Evolutionary conservation across 2,888 invertebrate genomes (phyloP).

Genomic region (Galerucella pusilla): DNA sequence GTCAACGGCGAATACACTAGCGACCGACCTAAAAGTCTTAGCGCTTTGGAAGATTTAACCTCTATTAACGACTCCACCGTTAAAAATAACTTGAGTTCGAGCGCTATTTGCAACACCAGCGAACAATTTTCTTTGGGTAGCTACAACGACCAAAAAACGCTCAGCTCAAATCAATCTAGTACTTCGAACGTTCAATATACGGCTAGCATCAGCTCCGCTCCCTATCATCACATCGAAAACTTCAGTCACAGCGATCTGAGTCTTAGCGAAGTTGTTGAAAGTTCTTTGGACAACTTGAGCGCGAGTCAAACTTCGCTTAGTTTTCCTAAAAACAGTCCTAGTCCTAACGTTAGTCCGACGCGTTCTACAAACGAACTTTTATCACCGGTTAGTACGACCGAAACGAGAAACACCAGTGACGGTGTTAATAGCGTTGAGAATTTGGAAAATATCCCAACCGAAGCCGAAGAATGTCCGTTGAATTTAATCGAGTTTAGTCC

Average conservation of each 20-base stretch:
- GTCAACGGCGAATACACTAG: constrained; percentile 41
- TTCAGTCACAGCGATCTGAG: constrained; percentile 58
- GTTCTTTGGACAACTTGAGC: constrained; percentile 62
- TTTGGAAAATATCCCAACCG: constrained; percentile 34
- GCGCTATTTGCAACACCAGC: constrained; percentile 57
- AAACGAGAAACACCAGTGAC: constrained; percentile 49
- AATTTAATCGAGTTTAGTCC: constrained; percentile 61
- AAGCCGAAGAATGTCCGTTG: constrained; percentile 46
- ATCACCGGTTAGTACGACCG: constrained; percentile 46
- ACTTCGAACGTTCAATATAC: constrained; percentile 58
- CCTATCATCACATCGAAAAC: constrained; percentile 57
- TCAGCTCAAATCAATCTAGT: constrained; percentile 55
- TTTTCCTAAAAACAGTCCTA: constrained; percentile 59
- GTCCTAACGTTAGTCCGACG: constrained; percentile 61
- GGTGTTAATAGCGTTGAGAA: constrained; percentile 49
- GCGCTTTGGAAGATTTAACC: constrained; percentile 58
- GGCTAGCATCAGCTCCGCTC: constrained; percentile 53
- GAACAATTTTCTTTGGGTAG: constrained; percentile 53
- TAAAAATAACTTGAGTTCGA: constrained; percentile 56
- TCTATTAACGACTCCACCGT: constrained; percentile 49
- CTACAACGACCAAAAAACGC: constrained; percentile 50
- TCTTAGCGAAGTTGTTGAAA: constrained; percentile 60
- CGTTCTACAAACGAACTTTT: constrained; percentile 46
- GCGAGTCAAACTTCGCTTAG: constrained; percentile 65
- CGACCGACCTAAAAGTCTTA: constrained; percentile 61